Percentiles rank a stretch among this genome's conserved stretches.
Conservation (phyloP, 2,888 invertebrate species). For the Andrena praecox region DNA sequence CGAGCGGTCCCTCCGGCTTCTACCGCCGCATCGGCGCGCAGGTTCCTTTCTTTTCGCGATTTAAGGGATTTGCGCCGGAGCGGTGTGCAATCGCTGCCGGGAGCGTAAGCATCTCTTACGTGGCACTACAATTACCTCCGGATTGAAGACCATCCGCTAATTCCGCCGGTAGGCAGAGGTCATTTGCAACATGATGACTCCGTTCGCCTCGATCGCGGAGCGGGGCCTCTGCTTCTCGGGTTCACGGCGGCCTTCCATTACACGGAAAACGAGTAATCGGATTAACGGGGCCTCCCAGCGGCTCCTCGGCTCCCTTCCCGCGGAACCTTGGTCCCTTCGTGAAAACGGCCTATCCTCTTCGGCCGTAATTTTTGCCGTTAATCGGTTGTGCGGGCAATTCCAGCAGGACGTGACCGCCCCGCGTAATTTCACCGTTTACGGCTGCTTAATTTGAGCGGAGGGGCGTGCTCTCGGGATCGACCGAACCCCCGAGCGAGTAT, state of each 20-base stretch:
- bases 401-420: conserved; percentile 29
- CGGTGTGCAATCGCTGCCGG: conserved; percentile 56
- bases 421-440: conserved; percentile 60
- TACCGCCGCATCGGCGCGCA: neutral
- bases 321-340: conserved; percentile 43
- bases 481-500: neutral
- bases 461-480: conserved; percentile 32
- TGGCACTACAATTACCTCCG: conserved; percentile 68
- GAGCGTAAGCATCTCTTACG: conserved; percentile 72
- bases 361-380: conserved; percentile 52
- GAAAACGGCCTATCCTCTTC: conserved; percentile 53
- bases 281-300: conserved; percentile 55
- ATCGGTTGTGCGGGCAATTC: conserved; percentile 57
- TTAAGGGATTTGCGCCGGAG: conserved; percentile 55
- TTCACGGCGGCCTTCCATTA: conserved; percentile 48
- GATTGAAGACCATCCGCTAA: conserved; percentile 72
- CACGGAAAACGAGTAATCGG: conserved; percentile 62
- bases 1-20: neutral
- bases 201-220: conserved; percentile 51
- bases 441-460: conserved; percentile 53
- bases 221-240: conserved; percentile 29
- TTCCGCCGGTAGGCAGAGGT: conserved; percentile 71
- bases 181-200: conserved; percentile 74
- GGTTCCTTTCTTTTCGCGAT: conserved; percentile 57
- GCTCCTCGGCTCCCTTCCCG: neutral